phyloP scores from a whole-genome alignment of 2,113 vertebrate genomes.

The Willisornis vidua region DNA sequence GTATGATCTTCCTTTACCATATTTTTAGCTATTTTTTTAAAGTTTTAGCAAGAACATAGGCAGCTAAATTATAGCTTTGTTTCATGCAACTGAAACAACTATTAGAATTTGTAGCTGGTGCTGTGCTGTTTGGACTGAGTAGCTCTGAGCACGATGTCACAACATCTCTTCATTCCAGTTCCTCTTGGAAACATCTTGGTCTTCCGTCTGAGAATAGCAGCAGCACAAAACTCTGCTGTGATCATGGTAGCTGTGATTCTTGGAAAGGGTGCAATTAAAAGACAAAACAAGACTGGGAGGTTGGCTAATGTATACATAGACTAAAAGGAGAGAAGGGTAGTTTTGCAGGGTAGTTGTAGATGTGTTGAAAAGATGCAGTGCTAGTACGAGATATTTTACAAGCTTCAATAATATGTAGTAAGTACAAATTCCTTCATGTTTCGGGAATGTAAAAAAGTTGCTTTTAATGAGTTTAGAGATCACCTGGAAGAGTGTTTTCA shows the following conservation, averaged over 20 bases:
- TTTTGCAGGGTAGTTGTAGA: background rate
- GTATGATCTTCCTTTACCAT: background rate
- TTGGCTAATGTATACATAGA: background rate
- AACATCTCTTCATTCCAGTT: background rate
- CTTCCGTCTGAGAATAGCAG: background rate
- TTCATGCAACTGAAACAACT: background rate
- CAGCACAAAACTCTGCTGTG: background rate
- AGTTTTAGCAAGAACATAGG: background rate
- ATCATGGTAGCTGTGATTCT: background rate
- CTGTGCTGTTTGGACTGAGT: background rate
- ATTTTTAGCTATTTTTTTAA: background rate
- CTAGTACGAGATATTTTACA: background rate
- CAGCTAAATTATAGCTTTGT: background rate
- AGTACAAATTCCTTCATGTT: fast-evolving
- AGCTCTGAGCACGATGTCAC: background rate
- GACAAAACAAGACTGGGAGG: background rate
- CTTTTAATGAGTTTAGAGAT: background rate
- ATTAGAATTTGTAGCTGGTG: background rate
- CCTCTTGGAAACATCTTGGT: background rate
- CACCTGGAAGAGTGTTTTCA: background rate
- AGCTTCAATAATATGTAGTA: background rate
- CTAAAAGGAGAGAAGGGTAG: background rate
- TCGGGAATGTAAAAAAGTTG: background rate
- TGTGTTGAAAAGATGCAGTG: background rate
- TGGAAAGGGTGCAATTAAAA: background rate